phyloP scores from a whole-genome alignment of 2,113 vertebrate species.

The Pseudopodoces humilis region DNA sequence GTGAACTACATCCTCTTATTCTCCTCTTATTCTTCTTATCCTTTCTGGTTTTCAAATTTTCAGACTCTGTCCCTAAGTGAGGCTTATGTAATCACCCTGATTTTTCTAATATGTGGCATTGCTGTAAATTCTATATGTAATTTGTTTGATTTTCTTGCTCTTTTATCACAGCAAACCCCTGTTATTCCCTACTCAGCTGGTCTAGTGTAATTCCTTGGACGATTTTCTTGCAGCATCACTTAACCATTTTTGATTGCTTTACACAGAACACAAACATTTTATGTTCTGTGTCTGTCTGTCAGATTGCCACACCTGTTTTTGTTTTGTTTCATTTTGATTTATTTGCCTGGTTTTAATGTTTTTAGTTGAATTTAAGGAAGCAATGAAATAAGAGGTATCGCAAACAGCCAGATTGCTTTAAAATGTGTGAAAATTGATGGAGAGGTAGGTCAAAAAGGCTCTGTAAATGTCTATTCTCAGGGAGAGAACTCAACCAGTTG shows the following conservation, averaged over 20 bases:
- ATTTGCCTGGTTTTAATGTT: background rate
- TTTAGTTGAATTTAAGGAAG: background rate
- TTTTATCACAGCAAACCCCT: background rate
- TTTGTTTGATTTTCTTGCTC: background rate
- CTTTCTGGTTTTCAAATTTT: background rate
- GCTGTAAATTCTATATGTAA: background rate
- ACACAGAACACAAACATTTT: background rate
- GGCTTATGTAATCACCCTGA: background rate
- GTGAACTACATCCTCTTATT: background rate
- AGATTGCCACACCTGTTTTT: background rate
- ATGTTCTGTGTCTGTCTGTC: rapidly evolving
- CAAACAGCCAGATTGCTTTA: background rate
- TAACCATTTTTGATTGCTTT: background rate
- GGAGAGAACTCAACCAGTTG: background rate
- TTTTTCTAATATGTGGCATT: background rate
- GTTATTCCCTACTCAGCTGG: background rate
- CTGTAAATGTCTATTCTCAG: background rate
- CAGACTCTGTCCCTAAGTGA: background rate
- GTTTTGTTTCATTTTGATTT: background rate
- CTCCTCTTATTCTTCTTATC: background rate
- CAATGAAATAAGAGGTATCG: background rate
- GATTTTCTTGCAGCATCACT: background rate
- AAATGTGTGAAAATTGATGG: background rate
- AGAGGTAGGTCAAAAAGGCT: background rate
- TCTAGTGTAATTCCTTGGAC: background rate